Percentiles rank a stretch among this genome's conserved stretches.
Evolutionary conservation across 2,797 vertebrate species (phyloP).

Genomic region (Thalassophryne amazonica): DNA sequence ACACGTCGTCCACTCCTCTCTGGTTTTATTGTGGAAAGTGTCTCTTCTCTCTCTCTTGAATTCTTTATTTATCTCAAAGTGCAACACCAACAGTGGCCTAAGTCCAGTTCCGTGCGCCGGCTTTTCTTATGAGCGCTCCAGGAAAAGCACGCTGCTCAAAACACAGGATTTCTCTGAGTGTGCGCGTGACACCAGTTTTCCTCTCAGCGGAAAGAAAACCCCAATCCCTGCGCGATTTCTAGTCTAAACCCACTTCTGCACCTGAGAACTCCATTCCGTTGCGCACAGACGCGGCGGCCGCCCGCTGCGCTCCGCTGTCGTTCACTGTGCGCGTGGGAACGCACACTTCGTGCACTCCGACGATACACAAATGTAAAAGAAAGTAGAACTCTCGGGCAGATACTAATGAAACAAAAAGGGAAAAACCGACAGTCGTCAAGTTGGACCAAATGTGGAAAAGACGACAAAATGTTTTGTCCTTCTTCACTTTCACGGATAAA

Average conservation of each 20-base stretch:
- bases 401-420: background rate
- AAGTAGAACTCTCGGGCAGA: background rate
- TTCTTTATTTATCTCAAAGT: constrained; percentile 13
- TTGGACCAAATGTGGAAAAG: constrained; percentile 1
- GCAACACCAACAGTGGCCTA: constrained; percentile 12
- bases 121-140: constrained; percentile 24
- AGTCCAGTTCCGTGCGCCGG: constrained; percentile 18
- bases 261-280: constrained; percentile 47
- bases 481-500: background rate
- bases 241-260: constrained; percentile 20
- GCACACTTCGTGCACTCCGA: background rate
- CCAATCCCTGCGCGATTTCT: constrained; percentile 4
- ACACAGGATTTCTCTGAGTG: background rate
- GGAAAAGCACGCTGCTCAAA: constrained; percentile 1
- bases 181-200: background rate
- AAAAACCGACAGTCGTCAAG: background rate
- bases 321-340: constrained; percentile 12
- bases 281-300: constrained; percentile 12
- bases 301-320: constrained; percentile 1
- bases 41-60: constrained; percentile 3
- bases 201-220: background rate
- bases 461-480: constrained; percentile 1
- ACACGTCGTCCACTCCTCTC: constrained; percentile 5
- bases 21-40: constrained; percentile 4
- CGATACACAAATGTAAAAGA: background rate